A percentile compares a stretch with the other conserved stretches of the same genome.
Conservation (phyloP, 2,797 vertebrate species). For the Gobio occitaniae region DNA sequence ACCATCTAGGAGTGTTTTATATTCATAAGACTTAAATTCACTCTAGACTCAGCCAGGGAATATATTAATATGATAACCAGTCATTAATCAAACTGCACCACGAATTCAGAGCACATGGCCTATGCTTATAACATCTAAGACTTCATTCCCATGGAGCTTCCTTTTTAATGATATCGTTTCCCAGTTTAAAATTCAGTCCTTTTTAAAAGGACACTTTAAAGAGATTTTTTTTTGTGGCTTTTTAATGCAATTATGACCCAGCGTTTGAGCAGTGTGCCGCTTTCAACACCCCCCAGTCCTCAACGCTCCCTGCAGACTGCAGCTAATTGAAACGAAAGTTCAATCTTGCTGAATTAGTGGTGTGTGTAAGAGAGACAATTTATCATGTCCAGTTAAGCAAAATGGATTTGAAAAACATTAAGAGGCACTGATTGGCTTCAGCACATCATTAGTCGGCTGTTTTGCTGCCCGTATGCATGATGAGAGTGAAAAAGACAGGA, state of each 20-base stretch:
- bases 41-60: constrained; percentile 40
- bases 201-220: constrained; percentile 43
- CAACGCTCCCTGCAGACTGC: constrained; percentile 72
- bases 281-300: constrained; percentile 59
- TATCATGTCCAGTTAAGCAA: constrained; percentile 79
- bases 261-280: constrained; percentile 48
- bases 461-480: constrained; percentile 50
- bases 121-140: constrained; percentile 48
- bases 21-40: constrained; percentile 47
- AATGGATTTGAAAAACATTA: constrained; percentile 76
- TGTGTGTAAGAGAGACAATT: constrained; percentile 76
- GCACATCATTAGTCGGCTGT: constrained; percentile 68
- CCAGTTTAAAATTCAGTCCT: constrained; percentile 20
- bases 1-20: constrained; percentile 39
- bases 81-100: constrained; percentile 46
- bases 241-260: constrained; percentile 75
- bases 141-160: constrained; percentile 34
- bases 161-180: constrained; percentile 49
- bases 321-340: constrained; percentile 72
- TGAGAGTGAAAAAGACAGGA: constrained; percentile 25
- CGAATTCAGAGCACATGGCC: constrained; percentile 23
- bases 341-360: constrained; percentile 75
- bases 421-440: constrained; percentile 68
- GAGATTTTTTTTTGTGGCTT: constrained; percentile 44
- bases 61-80: constrained; percentile 54